phyloP scores from a whole-genome alignment of 2,888 invertebrate genomes.

The Gandaritis pyraliata region DNA sequence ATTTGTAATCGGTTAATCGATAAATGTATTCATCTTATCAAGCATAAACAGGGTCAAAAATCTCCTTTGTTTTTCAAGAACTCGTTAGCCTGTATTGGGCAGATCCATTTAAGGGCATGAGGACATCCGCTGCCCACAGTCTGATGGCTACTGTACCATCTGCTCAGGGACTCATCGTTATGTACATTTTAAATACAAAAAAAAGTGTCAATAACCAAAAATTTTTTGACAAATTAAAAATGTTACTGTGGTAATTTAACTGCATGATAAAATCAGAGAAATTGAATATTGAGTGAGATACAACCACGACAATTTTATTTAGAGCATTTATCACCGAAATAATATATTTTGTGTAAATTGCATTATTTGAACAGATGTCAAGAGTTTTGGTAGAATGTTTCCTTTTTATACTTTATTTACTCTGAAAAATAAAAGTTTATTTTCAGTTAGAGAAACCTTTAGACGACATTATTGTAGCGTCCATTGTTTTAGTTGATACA shows the following conservation, averaged over 20 bases:
- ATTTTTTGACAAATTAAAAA: too few relatives aligned
- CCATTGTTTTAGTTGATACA: neutral
- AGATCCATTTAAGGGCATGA: slow-evolving; percentile 24
- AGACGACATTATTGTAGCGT: neutral
- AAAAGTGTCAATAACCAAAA: too few relatives aligned
- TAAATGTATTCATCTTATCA: slow-evolving; percentile 18
- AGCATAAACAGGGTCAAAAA: slow-evolving; percentile 17
- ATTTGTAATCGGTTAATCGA: slow-evolving; percentile 9
- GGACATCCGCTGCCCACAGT: slow-evolving; percentile 30
- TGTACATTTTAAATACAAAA: slow-evolving; percentile 5
- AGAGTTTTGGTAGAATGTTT: too few relatives aligned
- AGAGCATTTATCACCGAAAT: too few relatives aligned
- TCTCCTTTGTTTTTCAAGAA: slow-evolving; percentile 15
- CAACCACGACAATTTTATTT: too few relatives aligned
- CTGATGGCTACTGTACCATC: slow-evolving; percentile 22
- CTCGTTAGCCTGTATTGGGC: slow-evolving; percentile 19
- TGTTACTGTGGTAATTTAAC: too few relatives aligned
- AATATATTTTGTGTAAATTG: too few relatives aligned
- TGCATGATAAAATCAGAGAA: too few relatives aligned
- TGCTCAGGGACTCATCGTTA: slow-evolving; percentile 20
- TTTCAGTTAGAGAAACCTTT: neutral
- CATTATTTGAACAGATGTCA: too few relatives aligned
- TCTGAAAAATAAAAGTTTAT: too few relatives aligned
- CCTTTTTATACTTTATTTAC: too few relatives aligned
- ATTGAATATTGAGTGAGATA: too few relatives aligned